Conservation (phyloP, 2,113 vertebrate species). For the Hystrix cristata region DNA sequence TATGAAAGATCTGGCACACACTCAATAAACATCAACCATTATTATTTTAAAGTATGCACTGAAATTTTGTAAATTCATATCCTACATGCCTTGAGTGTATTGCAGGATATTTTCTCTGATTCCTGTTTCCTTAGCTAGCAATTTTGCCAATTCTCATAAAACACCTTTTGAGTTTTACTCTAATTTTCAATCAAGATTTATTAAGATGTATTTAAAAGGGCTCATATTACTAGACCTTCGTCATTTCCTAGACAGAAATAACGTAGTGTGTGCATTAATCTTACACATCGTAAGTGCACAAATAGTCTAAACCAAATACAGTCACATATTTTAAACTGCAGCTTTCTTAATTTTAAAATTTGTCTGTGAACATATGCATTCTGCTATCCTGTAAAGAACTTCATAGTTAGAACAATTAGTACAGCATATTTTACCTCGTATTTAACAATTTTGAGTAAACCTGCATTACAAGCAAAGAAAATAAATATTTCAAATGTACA, state of each 20-base stretch:
- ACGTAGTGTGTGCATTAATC: neutral
- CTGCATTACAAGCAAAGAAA: slow-evolving; percentile 21
- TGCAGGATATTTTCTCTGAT: slow-evolving; percentile 49
- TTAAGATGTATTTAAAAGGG: neutral
- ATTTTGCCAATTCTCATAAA: slow-evolving; percentile 52
- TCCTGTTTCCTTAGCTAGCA: slow-evolving; percentile 43
- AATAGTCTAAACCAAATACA: slow-evolving; percentile 54
- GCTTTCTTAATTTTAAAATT: slow-evolving; percentile 57
- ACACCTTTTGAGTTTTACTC: slow-evolving; percentile 16
- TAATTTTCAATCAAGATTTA: neutral
- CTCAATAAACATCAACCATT: slow-evolving; percentile 31
- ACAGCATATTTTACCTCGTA: neutral
- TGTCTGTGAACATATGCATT: neutral
- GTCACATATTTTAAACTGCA: slow-evolving; percentile 25
- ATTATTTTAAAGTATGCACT: neutral
- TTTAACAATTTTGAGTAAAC: slow-evolving; percentile 49
- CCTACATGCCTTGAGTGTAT: neutral
- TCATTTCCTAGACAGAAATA: slow-evolving; percentile 31
- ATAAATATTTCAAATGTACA: slow-evolving; percentile 46
- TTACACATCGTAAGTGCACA: slow-evolving; percentile 27
- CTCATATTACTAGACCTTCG: slow-evolving; percentile 51
- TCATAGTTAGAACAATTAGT: slow-evolving; percentile 18
- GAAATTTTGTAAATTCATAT: slow-evolving; percentile 11
- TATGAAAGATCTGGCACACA: neutral
- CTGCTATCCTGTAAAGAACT: slow-evolving; percentile 2